Evolutionary conservation across 2,888 invertebrate species (phyloP).

Genomic region (Octonoba sinensis): DNA sequence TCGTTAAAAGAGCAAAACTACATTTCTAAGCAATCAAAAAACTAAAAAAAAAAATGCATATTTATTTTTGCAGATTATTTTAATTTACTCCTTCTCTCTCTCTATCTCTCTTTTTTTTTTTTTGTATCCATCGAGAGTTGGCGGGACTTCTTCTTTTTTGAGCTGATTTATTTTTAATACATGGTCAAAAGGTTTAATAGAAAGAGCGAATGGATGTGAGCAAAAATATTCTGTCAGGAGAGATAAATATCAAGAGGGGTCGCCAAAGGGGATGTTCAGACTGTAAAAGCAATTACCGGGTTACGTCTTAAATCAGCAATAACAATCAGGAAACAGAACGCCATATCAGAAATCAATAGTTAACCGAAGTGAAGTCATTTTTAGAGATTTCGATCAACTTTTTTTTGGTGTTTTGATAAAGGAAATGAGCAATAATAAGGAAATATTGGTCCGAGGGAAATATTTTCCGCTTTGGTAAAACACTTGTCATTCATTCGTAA

Average conservation of each 20-base stretch:
- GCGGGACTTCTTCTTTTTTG: too few species aligned
- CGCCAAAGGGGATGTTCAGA: constrained; percentile 23
- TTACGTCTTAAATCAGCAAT: constrained; percentile 41
- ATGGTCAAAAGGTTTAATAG: too few species aligned
- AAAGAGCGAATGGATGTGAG: constrained; percentile 1
- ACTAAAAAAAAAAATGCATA: constrained; percentile 31
- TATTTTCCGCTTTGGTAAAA: too few species aligned
- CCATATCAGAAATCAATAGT: constrained; percentile 43
- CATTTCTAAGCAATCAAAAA: constrained; percentile 56
- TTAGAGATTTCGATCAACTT: background rate
- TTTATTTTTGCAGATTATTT: constrained; percentile 25
- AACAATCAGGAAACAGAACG: constrained; percentile 27
- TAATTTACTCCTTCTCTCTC: too few species aligned
- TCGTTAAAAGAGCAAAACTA: constrained; percentile 42
- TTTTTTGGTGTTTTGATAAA: too few species aligned
- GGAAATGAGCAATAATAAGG: too few species aligned
- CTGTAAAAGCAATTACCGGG: constrained; percentile 44
- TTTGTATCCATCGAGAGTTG: too few species aligned
- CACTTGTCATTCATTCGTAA: too few species aligned
- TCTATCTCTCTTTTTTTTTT: too few species aligned
- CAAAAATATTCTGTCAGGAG: constrained; percentile 18
- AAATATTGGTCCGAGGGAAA: too few species aligned
- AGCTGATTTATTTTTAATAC: too few species aligned
- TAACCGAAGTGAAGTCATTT: background rate
- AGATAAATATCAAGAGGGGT: constrained; percentile 40